Base-by-base conservation (phyloP, 30 jellyfish, hydroid and myxozoan species). In the Aurelia sp. region DNA sequence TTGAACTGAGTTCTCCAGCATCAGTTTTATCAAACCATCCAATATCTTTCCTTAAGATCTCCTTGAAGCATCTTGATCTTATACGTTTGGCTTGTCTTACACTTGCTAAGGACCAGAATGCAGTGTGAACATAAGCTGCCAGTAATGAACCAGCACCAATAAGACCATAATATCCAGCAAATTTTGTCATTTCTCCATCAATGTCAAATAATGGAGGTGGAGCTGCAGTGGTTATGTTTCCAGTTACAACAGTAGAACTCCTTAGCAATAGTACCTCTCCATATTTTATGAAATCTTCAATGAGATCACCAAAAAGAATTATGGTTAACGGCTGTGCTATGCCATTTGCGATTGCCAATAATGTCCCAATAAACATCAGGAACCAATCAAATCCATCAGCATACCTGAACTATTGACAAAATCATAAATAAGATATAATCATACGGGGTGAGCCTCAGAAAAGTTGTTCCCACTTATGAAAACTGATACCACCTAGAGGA, bases 1-100 rank as follows among this genome's bases (percentile, higher is more conserved):
- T 74, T 22, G 97, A 47, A 78, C 94, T 90, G 38, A 90, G 87
- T 20, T 80, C 91, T 27, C 97, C 97, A 47, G 92, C 86, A 65
- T 90, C 97, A 60, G 63, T 84, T 58, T 73, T 58, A 90, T 90
- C 97, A 84, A 74, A 90, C 97, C 97, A 90, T 35, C 97, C 97
- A 82, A 90, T 85, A 24, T 90, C 97, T 78, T 90, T 94, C 47
- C 91, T 52, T 24, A 90, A 51, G 52, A 90, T 90, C 38, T 81
- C 84, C 31, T 74, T 72, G 68, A 82, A 90, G 47, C 91, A 90
- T 52, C 13, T 19, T 16, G 67, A 53, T 31, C 97, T 87, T 17
- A 90, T 90, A 19, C 77, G 79, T 50, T 90, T 82, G 21, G 91
- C 89, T 44, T 90, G 97, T 19, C 97, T 85, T 5, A 85, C 88